A percentile compares a stretch with the other conserved stretches of the same genome.
phyloP scores from a whole-genome alignment of 2,888 invertebrate genomes.

The Coenonympha glycerion region DNA sequence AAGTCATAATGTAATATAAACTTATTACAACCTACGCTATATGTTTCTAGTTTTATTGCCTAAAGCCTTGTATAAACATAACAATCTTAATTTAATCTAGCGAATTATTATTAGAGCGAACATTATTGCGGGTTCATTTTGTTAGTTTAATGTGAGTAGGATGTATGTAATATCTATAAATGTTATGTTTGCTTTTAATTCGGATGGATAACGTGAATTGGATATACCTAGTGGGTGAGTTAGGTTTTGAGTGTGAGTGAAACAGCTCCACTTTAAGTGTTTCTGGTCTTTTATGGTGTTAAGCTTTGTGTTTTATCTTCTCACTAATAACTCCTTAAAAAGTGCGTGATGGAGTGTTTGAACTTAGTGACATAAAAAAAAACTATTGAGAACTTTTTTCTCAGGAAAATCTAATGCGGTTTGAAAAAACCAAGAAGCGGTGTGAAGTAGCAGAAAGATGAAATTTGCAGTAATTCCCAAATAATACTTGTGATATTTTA shows the following conservation, averaged over 20 bases:
- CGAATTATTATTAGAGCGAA: conserved; percentile 71
- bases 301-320: conserved; percentile 23
- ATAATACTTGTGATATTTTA: no score
- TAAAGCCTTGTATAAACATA: conserved; percentile 33
- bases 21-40: no score
- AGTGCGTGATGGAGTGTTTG: conserved; percentile 7
- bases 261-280: conserved; percentile 12
- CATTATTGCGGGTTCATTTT: conserved; percentile 57
- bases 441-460: no score
- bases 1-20: no score
- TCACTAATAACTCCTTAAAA: conserved; percentile 10
- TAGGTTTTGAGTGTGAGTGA: conserved; percentile 18
- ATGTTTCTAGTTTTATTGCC: not conserved
- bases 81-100: conserved; percentile 56
- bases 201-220: conserved; percentile 11
- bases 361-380: no score
- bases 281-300: conserved; percentile 20
- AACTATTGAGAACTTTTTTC: no score
- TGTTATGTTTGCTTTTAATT: conserved; percentile 65
- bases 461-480: no score
- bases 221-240: not conserved
- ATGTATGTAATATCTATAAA: conserved; percentile 41
- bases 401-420: no score
- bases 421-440: no score
- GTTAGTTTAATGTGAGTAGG: conserved; percentile 62